Percentiles rank a stretch among this genome's conserved stretches.
These are phyloP conservation scores for Phylloscopus whistleri DNA, from an alignment of 2,113 vertebrate genomes.

Conservation along the genomic window DNA sequence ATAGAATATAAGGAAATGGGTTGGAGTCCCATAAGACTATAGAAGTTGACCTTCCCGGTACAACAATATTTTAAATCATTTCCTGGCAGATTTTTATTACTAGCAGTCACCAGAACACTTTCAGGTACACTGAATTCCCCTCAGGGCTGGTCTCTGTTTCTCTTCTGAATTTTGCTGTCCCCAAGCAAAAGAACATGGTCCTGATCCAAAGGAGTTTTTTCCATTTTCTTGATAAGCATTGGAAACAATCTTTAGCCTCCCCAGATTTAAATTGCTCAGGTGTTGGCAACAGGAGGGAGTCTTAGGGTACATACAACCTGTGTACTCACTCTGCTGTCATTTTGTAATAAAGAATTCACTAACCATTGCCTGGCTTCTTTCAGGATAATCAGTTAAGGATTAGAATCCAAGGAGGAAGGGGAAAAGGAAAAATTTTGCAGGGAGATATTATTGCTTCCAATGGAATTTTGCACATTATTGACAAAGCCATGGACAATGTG, in stretches of 20 bases:
- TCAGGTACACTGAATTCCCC: neutral
- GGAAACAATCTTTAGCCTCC: neutral
- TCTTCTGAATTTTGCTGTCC: neutral
- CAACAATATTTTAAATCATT: neutral
- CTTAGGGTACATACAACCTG: neutral
- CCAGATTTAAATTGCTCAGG: neutral
- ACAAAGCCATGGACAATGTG: slow-evolving; percentile 82
- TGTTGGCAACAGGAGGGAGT: neutral
- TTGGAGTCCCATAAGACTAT: neutral
- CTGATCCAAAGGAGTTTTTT: neutral
- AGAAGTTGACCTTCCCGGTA: neutral
- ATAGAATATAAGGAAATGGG: slow-evolving; percentile 40
- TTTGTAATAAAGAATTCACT: neutral
- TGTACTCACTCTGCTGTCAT: neutral
- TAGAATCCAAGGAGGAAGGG: slow-evolving; percentile 81
- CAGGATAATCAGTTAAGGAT: slow-evolving; percentile 79
- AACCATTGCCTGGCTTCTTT: slow-evolving; percentile 7
- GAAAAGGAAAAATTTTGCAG: slow-evolving; percentile 76
- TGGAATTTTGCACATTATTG: slow-evolving; percentile 88
- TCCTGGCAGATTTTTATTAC: neutral
- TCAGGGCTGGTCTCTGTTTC: neutral
- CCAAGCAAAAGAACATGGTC: neutral
- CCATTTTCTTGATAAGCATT: neutral
- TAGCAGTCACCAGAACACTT: neutral
- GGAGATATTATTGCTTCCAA: slow-evolving; percentile 85